Evolutionary conservation across 2,113 vertebrate genomes (phyloP).

Genomic region (Hymenochirus boettgeri): DNA sequence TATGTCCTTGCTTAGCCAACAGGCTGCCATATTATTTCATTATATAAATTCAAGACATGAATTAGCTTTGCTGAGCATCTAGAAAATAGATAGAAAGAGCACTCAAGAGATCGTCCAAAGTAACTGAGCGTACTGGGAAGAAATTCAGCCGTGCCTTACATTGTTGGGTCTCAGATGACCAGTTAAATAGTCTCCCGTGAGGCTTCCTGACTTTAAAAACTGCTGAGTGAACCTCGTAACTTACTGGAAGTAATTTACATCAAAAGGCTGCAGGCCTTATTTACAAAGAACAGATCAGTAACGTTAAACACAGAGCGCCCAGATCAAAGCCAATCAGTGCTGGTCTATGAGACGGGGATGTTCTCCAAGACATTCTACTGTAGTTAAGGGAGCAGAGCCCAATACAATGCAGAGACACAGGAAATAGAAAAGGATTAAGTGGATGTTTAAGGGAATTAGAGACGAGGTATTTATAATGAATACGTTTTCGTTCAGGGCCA

Average conservation of each 20-base stretch:
- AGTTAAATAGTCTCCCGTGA: slow-evolving; percentile 65
- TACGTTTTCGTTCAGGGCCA: too few species aligned
- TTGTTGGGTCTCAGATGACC: slow-evolving; percentile 72
- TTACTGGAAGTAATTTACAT: slow-evolving; percentile 78
- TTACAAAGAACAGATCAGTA: slow-evolving; percentile 53
- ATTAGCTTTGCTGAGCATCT: slow-evolving; percentile 40
- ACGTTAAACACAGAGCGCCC: too few species aligned
- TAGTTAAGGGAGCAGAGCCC: too few species aligned
- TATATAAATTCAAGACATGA: slow-evolving; percentile 48
- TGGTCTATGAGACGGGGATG: slow-evolving; percentile 20
- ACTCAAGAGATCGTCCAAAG: slow-evolving; percentile 57
- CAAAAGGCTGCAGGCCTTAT: slow-evolving; percentile 59
- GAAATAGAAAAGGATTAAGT: too few species aligned
- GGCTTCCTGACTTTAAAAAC: slow-evolving; percentile 67
- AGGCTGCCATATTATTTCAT: slow-evolving; percentile 37
- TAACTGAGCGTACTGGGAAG: slow-evolving; percentile 58
- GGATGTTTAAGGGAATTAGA: too few species aligned
- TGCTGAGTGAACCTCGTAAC: slow-evolving; percentile 74
- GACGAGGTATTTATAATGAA: too few species aligned
- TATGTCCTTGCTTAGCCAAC: slow-evolving; percentile 42
- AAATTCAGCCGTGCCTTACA: slow-evolving; percentile 69
- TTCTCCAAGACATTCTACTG: too few species aligned
- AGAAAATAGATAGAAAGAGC: slow-evolving; percentile 53
- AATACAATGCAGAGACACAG: too few species aligned
- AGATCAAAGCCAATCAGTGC: too few species aligned